These are phyloP conservation scores for Cydia amplana DNA, from an alignment of 1,140 invertebrate species.

Conservation along the genomic window DNA sequence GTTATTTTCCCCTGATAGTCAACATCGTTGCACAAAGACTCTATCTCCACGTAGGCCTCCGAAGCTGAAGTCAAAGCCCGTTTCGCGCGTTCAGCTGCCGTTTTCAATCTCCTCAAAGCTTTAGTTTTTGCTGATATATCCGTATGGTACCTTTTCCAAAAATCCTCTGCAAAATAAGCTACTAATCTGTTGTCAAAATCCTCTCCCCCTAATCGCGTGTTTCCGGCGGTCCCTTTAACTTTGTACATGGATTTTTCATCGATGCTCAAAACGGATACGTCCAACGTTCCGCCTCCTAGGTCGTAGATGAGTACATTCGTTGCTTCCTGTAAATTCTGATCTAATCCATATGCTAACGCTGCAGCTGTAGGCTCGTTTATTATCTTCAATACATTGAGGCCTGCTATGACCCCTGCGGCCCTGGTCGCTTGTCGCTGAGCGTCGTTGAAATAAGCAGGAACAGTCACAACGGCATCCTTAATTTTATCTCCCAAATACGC, in stretches of 20 bases:
- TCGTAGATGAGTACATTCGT: constrained; percentile 82
- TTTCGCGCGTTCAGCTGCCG: constrained; percentile 91
- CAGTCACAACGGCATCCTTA: constrained; percentile 82
- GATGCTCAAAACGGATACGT: constrained; percentile 89
- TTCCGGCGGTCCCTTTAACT: constrained; percentile 85
- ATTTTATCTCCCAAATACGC: constrained; percentile 81
- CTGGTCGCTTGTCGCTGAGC: constrained; percentile 85
- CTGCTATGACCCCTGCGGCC: constrained; percentile 83
- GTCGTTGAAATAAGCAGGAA: constrained; percentile 88
- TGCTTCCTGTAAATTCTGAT: constrained; percentile 83
- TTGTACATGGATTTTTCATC: constrained; percentile 85
- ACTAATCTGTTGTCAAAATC: constrained; percentile 90
- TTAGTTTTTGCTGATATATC: constrained; percentile 75
- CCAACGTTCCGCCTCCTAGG: constrained; percentile 84
- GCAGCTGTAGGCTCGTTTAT: constrained; percentile 89
- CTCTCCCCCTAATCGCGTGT: constrained; percentile 84
- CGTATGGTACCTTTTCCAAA: constrained; percentile 75
- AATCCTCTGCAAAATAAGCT: constrained; percentile 80
- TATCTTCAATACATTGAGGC: constrained; percentile 84
- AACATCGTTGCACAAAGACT: constrained; percentile 84
- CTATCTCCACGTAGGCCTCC: constrained; percentile 87
- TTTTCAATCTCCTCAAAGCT: constrained; percentile 84
- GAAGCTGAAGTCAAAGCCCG: constrained; percentile 87
- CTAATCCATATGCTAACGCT: constrained; percentile 85
- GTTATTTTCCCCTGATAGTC: constrained; percentile 62